phyloP scores from a whole-genome alignment of 2,888 invertebrate species.

The Erynnis tages region DNA sequence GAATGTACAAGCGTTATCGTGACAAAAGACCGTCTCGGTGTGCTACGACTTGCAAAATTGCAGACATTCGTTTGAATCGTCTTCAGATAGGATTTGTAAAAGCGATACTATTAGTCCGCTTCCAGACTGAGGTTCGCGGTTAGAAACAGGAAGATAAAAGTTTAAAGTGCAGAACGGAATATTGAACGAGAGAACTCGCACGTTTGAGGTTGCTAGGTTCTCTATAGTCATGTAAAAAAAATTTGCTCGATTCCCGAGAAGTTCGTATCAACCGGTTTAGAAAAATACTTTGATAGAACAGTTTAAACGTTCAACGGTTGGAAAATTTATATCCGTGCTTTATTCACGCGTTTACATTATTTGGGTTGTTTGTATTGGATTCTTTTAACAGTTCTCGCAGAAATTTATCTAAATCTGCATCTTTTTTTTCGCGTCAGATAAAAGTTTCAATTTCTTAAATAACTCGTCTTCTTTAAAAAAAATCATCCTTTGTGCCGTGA shows the following conservation, averaged over 20 bases:
- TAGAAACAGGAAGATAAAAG: slow-evolving; percentile 25
- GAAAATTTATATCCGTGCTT: no score
- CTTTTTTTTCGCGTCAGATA: no score
- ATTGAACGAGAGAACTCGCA: slow-evolving; percentile 16
- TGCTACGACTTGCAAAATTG: slow-evolving; percentile 37
- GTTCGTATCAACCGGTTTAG: neutral
- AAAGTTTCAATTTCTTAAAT: no score
- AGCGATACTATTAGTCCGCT: slow-evolving; percentile 34
- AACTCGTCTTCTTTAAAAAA: no score
- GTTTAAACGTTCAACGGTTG: neutral
- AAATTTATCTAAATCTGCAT: no score
- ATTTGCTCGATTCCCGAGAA: neutral
- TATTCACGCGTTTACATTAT: no score
- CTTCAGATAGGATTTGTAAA: slow-evolving; percentile 38
- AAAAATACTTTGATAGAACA: neutral
- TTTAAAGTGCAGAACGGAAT: slow-evolving; percentile 25
- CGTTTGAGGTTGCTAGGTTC: neutral
- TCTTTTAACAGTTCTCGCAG: no score
- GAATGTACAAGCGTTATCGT: slow-evolving; percentile 37
- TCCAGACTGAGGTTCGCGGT: slow-evolving; percentile 15
- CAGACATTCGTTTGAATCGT: slow-evolving; percentile 38
- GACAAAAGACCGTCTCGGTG: slow-evolving; percentile 36
- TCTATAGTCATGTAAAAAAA: neutral
- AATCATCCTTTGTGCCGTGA: no score
- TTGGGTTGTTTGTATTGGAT: no score